Evolutionary conservation across 2,797 vertebrate genomes (phyloP).

Genomic region (Syngnathus rostellatus): DNA sequence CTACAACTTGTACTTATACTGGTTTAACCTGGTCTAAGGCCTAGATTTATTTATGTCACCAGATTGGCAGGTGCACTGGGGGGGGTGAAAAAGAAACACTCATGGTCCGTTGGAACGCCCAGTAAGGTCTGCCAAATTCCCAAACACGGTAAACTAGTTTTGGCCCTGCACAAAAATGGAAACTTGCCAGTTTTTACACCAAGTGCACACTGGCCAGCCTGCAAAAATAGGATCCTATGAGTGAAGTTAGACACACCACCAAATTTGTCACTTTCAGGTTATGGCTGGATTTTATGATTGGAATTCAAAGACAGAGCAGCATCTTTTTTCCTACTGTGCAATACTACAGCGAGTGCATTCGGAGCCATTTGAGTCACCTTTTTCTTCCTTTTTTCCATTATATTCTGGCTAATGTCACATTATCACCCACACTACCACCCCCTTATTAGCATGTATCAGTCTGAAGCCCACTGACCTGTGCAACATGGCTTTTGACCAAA

Average conservation of each 20-base stretch:
- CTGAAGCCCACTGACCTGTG: neutral
- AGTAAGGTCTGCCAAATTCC: too few species aligned
- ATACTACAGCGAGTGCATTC: slow-evolving; percentile 40
- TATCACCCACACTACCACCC: neutral
- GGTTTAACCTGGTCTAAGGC: too few species aligned
- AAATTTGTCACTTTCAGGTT: neutral
- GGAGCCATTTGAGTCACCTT: slow-evolving; percentile 34
- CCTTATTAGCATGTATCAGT: neutral
- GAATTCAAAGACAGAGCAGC: neutral
- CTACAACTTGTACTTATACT: too few species aligned
- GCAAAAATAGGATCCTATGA: too few species aligned
- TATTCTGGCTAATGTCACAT: neutral
- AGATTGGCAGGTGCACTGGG: too few species aligned
- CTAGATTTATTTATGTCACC: too few species aligned
- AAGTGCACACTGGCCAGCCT: too few species aligned
- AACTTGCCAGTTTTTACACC: too few species aligned
- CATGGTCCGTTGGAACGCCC: too few species aligned
- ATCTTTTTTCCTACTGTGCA: slow-evolving; percentile 4
- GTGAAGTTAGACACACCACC: neutral
- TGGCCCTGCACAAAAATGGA: too few species aligned
- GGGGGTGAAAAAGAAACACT: too few species aligned
- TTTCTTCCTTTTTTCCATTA: neutral
- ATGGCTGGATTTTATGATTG: neutral
- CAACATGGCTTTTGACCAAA: slow-evolving; percentile 53
- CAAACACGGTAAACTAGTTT: too few species aligned